Base-by-base conservation (phyloP, 2,888 invertebrate genomes). In the Automeris io region DNA sequence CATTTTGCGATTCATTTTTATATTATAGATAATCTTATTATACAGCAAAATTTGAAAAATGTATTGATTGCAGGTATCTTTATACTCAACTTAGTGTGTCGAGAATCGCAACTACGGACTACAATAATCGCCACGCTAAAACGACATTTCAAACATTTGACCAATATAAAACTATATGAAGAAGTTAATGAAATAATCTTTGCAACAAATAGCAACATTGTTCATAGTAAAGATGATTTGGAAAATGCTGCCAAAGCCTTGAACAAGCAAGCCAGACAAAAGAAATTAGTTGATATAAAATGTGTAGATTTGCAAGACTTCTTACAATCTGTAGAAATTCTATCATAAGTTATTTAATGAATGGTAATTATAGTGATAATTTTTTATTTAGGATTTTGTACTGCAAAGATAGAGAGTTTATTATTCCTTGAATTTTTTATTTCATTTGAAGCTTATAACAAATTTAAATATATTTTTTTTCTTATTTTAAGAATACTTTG, bases 151-250 rank as follows among this genome's bases (percentile, higher is more conserved):
- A 77, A 87, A n/a, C 88, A 89, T 8, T 74, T 95, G n/a, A 88
- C 89, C 31, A 88, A 90, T 1, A 91, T 93, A 36, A 91, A 93
- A 65, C 72, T 96, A 8, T 90, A 92, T 33, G 93, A 94, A 51
- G 96, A 97, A 63, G 91, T 97, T 0, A 97, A 97, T 63, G 95
- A 95, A 75, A 90, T 97, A 9, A 70, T 96, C 6, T 90, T 93
- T 58, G 95, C 95, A 36, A 88, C 88, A 0, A 81, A 80, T 45
- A 54, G 61, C 9, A 43, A 18, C 1, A 49, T 40, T 2, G 35
- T 49, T 0, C 86, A 88, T 46, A 82, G 78, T 61, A 72, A 61
- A 18, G 85, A 86, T 0, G 55, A 57, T 2, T 57, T 91, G n/a
- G 85, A 88, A 36, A 56, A 52, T 0, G 86, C 90, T 0, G 85